Conservation (phyloP, 2,113 vertebrate genomes). For the Limanda limanda region DNA sequence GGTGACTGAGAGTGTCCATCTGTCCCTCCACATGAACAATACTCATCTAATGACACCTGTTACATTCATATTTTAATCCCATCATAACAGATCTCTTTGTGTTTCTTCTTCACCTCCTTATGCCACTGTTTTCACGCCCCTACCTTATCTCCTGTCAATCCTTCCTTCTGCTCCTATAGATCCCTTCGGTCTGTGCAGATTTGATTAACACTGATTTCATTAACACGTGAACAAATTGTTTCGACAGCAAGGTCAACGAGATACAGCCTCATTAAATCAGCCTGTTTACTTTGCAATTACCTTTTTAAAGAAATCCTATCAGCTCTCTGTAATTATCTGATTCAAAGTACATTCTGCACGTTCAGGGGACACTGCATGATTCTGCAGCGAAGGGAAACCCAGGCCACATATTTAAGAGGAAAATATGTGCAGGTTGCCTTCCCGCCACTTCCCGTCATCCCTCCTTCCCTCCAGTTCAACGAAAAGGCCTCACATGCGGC, state of each 20-base stretch:
- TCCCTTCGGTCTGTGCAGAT: constrained; percentile 76
- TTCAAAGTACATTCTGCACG: neutral
- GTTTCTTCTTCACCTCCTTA: constrained; percentile 56
- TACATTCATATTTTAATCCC: constrained; percentile 20
- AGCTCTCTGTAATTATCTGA: neutral
- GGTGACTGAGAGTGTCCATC: too few relatives aligned
- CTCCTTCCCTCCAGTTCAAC: constrained; percentile 89
- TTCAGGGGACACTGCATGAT: constrained; percentile 39
- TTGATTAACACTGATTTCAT: constrained; percentile 57
- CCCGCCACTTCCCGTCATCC: constrained; percentile 71
- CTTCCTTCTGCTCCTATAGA: constrained; percentile 67
- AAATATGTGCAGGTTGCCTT: constrained; percentile 74
- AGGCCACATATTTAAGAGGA: constrained; percentile 74
- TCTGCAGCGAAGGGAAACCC: constrained; percentile 43
- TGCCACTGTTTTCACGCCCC: constrained; percentile 59
- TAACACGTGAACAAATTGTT: constrained; percentile 34
- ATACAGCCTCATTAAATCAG: constrained; percentile 2
- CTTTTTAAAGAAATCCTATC: constrained; percentile 8
- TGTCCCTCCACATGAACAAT: constrained; percentile 44
- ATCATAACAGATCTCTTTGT: constrained; percentile 51
- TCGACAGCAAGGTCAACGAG: constrained; percentile 1
- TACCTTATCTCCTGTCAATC: constrained; percentile 62
- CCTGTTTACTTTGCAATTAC: neutral
- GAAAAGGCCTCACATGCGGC: constrained; percentile 88
- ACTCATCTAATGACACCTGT: constrained; percentile 28